These are phyloP conservation scores for Chaetodon trifasciatus DNA, from an alignment of 2,797 vertebrate species.

Conservation along the genomic window DNA sequence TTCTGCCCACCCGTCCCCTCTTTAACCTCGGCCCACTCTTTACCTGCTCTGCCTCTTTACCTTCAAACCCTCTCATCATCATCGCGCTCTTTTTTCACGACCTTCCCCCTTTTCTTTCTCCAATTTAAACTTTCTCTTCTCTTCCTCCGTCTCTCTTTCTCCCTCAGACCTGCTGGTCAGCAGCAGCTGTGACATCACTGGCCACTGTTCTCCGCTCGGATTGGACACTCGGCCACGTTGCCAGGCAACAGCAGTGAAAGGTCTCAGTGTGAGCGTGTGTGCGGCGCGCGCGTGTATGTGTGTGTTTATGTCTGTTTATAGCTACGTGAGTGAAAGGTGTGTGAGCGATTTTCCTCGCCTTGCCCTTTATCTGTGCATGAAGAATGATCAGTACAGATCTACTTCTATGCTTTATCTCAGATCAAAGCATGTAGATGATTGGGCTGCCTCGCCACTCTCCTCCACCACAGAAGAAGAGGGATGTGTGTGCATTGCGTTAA, in stretches of 20 bases:
- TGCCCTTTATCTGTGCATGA: slow-evolving; percentile 85
- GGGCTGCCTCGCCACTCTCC: slow-evolving; percentile 58
- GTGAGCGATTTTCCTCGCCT: slow-evolving; percentile 80
- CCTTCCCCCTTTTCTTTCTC: slow-evolving; percentile 65
- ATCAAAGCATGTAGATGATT: slow-evolving; percentile 82
- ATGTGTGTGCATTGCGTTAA: slow-evolving; percentile 68
- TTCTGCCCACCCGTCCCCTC: background rate
- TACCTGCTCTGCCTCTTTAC: slow-evolving; percentile 33
- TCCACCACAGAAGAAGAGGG: slow-evolving; percentile 69
- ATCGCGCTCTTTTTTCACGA: slow-evolving; percentile 22
- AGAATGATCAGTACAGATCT: slow-evolving; percentile 81
- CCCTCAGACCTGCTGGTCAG: slow-evolving; percentile 84
- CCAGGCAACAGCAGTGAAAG: slow-evolving; percentile 90
- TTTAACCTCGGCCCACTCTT: slow-evolving; percentile 43
- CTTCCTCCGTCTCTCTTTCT: slow-evolving; percentile 60
- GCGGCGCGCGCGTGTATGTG: slow-evolving; percentile 49
- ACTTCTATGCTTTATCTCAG: slow-evolving; percentile 72
- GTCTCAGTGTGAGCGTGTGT: slow-evolving; percentile 80
- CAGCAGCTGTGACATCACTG: slow-evolving; percentile 88
- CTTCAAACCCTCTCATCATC: slow-evolving; percentile 55
- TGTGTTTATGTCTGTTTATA: slow-evolving; percentile 83
- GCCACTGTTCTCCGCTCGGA: slow-evolving; percentile 85
- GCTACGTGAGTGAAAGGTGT: slow-evolving; percentile 82
- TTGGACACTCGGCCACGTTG: slow-evolving; percentile 88
- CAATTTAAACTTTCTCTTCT: slow-evolving; percentile 77